These are phyloP conservation scores for Stenoptilia bipunctidactyla DNA, from an alignment of 2,888 invertebrate genomes.

Conservation along the genomic window DNA sequence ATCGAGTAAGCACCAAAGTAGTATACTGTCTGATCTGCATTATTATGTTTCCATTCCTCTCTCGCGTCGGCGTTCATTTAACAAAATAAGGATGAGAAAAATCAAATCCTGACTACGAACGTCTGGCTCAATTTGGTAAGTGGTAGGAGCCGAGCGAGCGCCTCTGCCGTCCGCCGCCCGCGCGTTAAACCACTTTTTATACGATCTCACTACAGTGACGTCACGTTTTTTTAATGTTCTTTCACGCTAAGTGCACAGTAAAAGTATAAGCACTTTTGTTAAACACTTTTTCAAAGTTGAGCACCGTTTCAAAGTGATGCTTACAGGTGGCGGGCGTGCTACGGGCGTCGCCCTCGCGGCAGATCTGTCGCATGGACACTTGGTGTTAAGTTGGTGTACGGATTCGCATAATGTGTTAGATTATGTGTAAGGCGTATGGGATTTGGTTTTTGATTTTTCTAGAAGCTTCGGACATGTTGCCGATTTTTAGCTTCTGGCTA, in stretches of 20 bases:
- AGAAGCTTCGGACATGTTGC: too few relatives aligned
- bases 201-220: background rate
- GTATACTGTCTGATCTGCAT: conserved; percentile 40
- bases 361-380: conserved; percentile 61
- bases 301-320: conserved; percentile 18
- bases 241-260: conserved; percentile 24
- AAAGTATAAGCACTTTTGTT: conserved; percentile 8
- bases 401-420: conserved; percentile 49
- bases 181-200: conserved; percentile 6
- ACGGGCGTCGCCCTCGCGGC: conserved; percentile 55
- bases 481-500: too few relatives aligned
- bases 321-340: conserved; percentile 52
- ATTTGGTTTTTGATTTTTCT: too few relatives aligned
- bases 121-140: conserved; percentile 99
- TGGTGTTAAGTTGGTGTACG: conserved; percentile 62
- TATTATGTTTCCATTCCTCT: conserved; percentile 62
- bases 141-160: conserved; percentile 69
- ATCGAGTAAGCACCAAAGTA: background rate
- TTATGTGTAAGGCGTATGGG: conserved; percentile 50
- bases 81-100: conserved; percentile 94
- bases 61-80: conserved; percentile 74
- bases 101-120: conserved; percentile 98
- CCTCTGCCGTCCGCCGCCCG: conserved; percentile 51
- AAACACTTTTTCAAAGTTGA: conserved; percentile 9
- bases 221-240: conserved; percentile 13